phyloP scores from a whole-genome alignment of 2,797 vertebrate genomes.

The Lithobates sylvaticus region DNA sequence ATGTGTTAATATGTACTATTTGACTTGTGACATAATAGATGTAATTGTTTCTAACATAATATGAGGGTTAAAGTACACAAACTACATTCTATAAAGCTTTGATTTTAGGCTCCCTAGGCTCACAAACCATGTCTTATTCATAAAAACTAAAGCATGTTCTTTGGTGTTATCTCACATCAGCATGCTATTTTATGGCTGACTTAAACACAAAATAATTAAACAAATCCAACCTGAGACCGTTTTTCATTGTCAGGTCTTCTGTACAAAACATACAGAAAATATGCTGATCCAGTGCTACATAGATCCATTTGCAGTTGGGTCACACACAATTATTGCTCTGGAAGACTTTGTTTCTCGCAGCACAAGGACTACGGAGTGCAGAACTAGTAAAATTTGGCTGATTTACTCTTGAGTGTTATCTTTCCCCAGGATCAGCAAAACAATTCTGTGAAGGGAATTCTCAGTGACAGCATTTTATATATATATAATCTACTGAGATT shows the following conservation, averaged over 20 bases:
- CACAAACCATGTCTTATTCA: background rate
- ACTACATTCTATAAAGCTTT: background rate
- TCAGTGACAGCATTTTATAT: conserved; percentile 34
- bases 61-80: background rate
- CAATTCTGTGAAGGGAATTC: conserved; percentile 25
- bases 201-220: background rate
- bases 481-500: conserved; percentile 21
- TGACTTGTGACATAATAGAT: too few species aligned
- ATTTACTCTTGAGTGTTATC: conserved; percentile 34
- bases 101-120: background rate
- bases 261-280: background rate
- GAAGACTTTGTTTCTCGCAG: background rate
- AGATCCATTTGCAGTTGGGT: background rate
- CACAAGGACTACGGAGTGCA: background rate
- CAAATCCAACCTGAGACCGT: background rate
- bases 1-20: background rate
- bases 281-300: background rate
- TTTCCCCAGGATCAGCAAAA: conserved; percentile 39
- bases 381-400: background rate
- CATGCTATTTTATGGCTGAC: background rate
- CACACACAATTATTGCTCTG: conserved; percentile 27
- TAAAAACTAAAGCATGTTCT: background rate
- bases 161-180: background rate
- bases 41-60: background rate
- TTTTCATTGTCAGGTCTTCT: conserved; percentile 17